Base-by-base conservation (phyloP, 2,888 invertebrate genomes). In the Hirtodrosophila confusa region DNA sequence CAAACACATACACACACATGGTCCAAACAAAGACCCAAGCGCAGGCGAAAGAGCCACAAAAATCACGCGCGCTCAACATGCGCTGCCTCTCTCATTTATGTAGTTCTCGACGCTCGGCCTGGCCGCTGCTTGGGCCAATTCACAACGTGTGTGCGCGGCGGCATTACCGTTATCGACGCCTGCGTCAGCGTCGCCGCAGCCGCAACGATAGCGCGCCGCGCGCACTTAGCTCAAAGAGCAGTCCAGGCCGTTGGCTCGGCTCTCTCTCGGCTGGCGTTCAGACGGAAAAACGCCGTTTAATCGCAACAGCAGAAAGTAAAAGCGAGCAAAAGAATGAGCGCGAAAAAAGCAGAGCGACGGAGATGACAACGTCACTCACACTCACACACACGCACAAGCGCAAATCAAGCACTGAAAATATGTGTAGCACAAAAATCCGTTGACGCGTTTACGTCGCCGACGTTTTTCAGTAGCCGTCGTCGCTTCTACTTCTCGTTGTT, bases 211-310 rank as follows among this genome's bases (percentile, higher is more conserved):
- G 65, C 48, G 44, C 56, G 74, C 47, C 45, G 60, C 73, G 77
- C 70, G 36, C 58, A 75, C 64, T 75, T 55, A 76, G 72, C 73
- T 68, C 78, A 74, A 73, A 73, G 78, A 78, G 69, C 75, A 78
- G 53, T 66, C 53, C 67, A 36, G 73, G 74, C 73, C 50, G 49
- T 57, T 58, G 45, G 37, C 51, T 75, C 51, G 55, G 43, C 61
- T 78, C 68, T 63, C 53, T 47, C 44, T 33, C 40, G 55, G 53
- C 70, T 85, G 67, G 56, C 63, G 69, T 69, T 83, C 76, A 65
- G 71, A 79, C 72, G 89, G 86, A 86, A 88, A 83, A 84, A 88
- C 71, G 74, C 76, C 86, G 86, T 84, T 88, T 84, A 86, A 86
- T 88, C 82, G 79, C 79, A 86, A 69, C 76, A 69, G 66, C 87